A percentile compares a stretch with the other conserved stretches of the same genome.
These are phyloP conservation scores for Drosophila sucinea DNA, from an alignment of 1,140 invertebrate species.

Conservation along the genomic window DNA sequence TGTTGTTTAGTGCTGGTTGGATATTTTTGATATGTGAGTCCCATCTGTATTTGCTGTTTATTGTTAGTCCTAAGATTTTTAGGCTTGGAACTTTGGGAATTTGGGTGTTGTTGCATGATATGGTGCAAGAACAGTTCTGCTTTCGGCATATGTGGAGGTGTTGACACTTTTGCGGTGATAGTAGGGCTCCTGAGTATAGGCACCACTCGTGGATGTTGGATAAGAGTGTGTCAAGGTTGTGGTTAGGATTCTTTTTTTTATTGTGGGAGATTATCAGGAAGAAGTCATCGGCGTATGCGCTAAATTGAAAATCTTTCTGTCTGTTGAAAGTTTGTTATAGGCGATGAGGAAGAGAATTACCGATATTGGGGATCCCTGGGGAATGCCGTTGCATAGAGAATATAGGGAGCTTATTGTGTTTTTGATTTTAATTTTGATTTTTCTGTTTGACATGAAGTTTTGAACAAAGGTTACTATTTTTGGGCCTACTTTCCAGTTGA, in stretches of 20 bases:
- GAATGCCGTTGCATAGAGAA: neutral
- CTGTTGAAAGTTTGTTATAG: neutral
- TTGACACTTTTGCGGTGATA: no score
- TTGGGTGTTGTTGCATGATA: neutral
- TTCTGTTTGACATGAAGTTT: no score
- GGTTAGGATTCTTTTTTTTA: neutral
- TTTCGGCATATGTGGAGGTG: neutral
- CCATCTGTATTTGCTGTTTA: no score
- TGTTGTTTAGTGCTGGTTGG: no score
- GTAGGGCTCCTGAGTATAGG: neutral
- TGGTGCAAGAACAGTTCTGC: neutral
- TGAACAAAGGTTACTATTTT: no score
- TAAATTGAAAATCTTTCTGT: no score
- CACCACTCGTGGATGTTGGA: neutral
- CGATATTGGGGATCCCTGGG: neutral
- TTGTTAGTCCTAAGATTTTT: neutral
- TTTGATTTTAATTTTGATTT: no score
- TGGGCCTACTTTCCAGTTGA: no score
- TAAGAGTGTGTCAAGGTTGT: conserved; percentile 3
- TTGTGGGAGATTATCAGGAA: neutral
- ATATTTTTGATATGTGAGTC: no score
- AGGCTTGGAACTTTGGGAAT: neutral
- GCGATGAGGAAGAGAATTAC: conserved; percentile 1
- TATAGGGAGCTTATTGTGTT: no score
- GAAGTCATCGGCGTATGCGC: no score